phyloP scores from a whole-genome alignment of 2,113 vertebrate species.

The Otolemur garnettii region DNA sequence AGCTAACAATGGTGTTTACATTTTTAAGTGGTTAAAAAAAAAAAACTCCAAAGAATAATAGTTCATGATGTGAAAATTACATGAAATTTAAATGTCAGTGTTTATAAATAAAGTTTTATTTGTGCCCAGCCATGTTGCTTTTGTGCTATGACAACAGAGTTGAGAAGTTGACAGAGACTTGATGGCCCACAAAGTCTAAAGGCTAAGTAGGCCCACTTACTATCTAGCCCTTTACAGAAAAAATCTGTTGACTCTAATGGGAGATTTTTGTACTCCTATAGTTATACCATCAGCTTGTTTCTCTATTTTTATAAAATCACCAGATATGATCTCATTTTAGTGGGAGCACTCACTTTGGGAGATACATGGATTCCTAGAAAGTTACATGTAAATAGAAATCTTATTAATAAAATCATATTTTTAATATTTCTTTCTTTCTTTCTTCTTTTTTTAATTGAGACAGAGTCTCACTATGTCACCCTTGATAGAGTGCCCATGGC shows the following conservation, averaged over 20 bases:
- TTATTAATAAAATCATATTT: background rate
- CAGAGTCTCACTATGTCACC: too few relatives aligned
- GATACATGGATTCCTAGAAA: background rate
- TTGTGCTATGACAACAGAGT: background rate
- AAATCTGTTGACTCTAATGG: background rate
- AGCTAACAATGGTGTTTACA: background rate
- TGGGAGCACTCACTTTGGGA: background rate
- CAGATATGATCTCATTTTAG: background rate
- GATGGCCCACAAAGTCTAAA: background rate
- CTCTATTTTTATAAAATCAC: background rate
- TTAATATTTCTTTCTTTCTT: background rate
- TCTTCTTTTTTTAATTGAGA: too few relatives aligned
- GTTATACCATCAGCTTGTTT: background rate
- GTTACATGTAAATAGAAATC: background rate
- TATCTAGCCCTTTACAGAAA: background rate
- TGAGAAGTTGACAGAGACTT: background rate
- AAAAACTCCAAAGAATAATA: background rate
- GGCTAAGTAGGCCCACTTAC: too few relatives aligned
- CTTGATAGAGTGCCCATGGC: too few relatives aligned
- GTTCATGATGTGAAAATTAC: background rate
- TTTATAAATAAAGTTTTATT: conserved; percentile 40
- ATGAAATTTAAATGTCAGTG: background rate
- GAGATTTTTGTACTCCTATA: background rate
- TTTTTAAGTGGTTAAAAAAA: background rate
- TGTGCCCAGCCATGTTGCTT: background rate